Conservation (phyloP, 1,140 invertebrate species). For the Dinothrombium tinctorium region DNA sequence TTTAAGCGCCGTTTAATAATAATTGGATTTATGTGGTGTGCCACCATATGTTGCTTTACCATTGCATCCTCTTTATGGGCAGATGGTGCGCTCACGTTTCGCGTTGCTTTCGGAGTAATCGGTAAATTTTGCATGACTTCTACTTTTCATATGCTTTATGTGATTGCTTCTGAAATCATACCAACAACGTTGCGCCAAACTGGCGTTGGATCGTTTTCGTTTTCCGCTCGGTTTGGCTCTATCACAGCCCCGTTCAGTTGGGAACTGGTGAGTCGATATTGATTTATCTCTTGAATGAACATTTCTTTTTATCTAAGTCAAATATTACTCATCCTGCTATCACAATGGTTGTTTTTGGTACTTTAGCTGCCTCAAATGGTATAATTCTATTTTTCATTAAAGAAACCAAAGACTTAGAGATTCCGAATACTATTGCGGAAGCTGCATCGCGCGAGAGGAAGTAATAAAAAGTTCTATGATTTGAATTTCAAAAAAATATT, state of each 20-base stretch:
- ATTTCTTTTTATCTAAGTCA: too few species aligned
- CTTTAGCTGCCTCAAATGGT: not conserved
- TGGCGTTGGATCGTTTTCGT: constrained; percentile 20
- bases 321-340: not conserved
- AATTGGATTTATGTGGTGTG: constrained; percentile 6
- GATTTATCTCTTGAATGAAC: too few species aligned
- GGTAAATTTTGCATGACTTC: constrained; percentile 58
- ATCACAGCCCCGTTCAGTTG: constrained; percentile 26
- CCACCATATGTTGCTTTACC: constrained; percentile 20
- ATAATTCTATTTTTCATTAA: not conserved
- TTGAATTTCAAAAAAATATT: too few species aligned
- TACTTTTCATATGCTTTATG: constrained; percentile 50
- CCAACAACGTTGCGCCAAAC: constrained; percentile 33
- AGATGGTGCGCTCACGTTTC: not conserved
- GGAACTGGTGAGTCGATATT: constrained; percentile 22
- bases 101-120: constrained; percentile 42
- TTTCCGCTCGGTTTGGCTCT: constrained; percentile 19
- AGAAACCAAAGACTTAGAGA: constrained; percentile 1
- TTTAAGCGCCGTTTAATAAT: constrained; percentile 1
- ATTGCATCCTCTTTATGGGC: not conserved
- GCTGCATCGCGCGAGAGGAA: too few species aligned
- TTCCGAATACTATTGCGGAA: too few species aligned
- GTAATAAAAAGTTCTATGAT: too few species aligned
- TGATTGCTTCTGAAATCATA: constrained; percentile 57
- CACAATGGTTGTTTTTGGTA: not conserved